phyloP scores from a whole-genome alignment of 2,797 vertebrate genomes.

The Chromis chromis region DNA sequence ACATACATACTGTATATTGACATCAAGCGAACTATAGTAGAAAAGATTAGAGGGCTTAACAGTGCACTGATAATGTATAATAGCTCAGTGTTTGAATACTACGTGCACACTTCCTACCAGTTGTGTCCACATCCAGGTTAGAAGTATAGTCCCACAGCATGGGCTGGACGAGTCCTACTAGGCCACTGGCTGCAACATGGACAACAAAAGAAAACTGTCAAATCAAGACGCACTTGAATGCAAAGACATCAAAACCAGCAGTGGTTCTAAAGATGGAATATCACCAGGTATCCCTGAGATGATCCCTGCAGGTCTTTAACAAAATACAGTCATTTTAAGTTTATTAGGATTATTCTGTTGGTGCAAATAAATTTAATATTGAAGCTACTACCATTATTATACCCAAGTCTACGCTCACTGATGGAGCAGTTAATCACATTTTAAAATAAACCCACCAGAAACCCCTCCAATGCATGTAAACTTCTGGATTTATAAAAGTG shows the following conservation, averaged over 20 bases:
- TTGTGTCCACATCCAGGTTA: slow-evolving; percentile 86
- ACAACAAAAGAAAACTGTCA: background rate
- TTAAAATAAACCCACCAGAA: no score
- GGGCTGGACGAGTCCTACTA: slow-evolving; percentile 89
- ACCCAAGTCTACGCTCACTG: no score
- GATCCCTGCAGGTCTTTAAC: no score
- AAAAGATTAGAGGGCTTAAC: background rate
- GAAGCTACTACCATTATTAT: background rate
- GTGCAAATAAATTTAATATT: background rate
- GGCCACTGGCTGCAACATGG: slow-evolving; percentile 84
- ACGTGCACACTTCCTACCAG: slow-evolving; percentile 79
- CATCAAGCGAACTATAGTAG: background rate
- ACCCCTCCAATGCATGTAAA: no score
- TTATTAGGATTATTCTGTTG: background rate
- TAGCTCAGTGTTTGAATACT: background rate
- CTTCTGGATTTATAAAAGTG: background rate
- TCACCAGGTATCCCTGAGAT: no score
- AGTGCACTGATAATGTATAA: background rate
- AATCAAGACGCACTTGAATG: background rate
- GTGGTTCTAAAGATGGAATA: background rate
- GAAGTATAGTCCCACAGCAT: slow-evolving; percentile 97
- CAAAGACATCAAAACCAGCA: background rate
- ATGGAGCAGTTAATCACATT: no score
- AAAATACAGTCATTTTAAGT: background rate
- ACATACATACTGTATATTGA: background rate